Evolutionary conservation across 1,140 invertebrate genomes (phyloP), one percentile per base, ranked within the genome.

Genomic region (Protaetia brevitarsis): DNA sequence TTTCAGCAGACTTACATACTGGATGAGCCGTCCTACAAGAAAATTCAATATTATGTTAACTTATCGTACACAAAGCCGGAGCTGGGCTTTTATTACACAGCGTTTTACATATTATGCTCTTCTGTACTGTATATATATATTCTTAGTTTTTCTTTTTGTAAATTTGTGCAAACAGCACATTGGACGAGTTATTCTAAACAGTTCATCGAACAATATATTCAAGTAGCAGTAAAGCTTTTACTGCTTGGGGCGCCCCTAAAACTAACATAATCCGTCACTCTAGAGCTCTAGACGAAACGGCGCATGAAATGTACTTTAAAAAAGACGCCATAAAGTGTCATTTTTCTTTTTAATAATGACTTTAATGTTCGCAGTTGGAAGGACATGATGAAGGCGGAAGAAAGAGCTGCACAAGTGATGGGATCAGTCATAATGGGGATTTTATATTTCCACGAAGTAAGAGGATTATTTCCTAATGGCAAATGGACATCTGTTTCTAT

Each of bases 291-390:
- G 16, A 13, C 10, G 41, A 16, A 19, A 16, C 41, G 41, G 26
- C 26, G 41, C 41, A 23, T 51, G 41, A 16, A 19, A 21, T 19
- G 5, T 19, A 23, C 16, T 7, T 23, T 23, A 11, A 19, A 51
- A 51, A 51, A 51, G 19, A 37, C 34, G 16, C 11, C 21, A 23
- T 51, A 51, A 51, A 51, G 41, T 23, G 26, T 51, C 21, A 51
- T 51, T 51, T 23, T 51, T 16, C 26, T 51, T 51, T 51, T 51
- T 19, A 51, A 51, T 51, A 51, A 51, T 51, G 16, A 51, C 21
- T 51, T 51, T 51, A 51, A 51, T 8, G 13, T 8, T 10, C 8
- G 41, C 16, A 51, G 41, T 23, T 51, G 26, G 19, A 51, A 51
- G 3, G 21, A 21, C 16, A n/a, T n/a, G 21, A 51, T 10, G 6